phyloP scores from a whole-genome alignment of 1,140 invertebrate species.

The Asobara japonica region DNA sequence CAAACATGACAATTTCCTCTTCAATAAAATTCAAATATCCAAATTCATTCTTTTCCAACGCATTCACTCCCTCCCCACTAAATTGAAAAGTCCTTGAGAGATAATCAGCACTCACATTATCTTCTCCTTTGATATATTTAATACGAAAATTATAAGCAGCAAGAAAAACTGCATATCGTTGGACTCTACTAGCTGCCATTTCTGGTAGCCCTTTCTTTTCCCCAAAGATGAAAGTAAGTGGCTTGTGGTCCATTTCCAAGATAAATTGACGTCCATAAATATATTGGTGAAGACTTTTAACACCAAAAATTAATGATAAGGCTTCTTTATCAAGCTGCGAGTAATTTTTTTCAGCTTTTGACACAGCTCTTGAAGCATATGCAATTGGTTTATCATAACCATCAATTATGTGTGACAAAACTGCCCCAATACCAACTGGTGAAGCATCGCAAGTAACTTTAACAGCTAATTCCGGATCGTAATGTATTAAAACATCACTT shows the following conservation, averaged over 20 bases:
- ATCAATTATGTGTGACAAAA: not conserved
- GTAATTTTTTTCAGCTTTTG: slow-evolving; percentile 40
- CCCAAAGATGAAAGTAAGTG: slow-evolving; percentile 62
- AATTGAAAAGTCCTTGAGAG: slow-evolving; percentile 43
- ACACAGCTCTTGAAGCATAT: slow-evolving; percentile 36
- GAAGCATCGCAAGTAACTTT: not conserved
- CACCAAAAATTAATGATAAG: slow-evolving; percentile 38
- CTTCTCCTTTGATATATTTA: slow-evolving; percentile 42
- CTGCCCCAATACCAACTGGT: not conserved
- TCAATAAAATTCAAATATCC: slow-evolving; percentile 22
- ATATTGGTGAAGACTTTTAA: slow-evolving; percentile 13
- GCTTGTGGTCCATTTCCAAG: slow-evolving; percentile 65
- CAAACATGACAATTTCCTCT: slow-evolving; percentile 23
- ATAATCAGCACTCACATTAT: slow-evolving; percentile 48
- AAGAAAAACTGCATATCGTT: slow-evolving; percentile 54
- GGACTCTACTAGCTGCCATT: slow-evolving; percentile 51
- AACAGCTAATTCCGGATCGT: not conserved
- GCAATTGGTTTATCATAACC: slow-evolving; percentile 37
- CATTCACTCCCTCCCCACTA: not conserved
- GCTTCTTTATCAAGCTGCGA: slow-evolving; percentile 45
- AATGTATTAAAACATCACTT: not conserved
- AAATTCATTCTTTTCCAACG: slow-evolving; percentile 7
- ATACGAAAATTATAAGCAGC: slow-evolving; percentile 54
- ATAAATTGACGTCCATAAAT: slow-evolving; percentile 54
- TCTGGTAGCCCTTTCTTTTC: slow-evolving; percentile 47